phyloP scores from a whole-genome alignment of 2,797 vertebrate genomes.

The Spinibarbus caldwelli region DNA sequence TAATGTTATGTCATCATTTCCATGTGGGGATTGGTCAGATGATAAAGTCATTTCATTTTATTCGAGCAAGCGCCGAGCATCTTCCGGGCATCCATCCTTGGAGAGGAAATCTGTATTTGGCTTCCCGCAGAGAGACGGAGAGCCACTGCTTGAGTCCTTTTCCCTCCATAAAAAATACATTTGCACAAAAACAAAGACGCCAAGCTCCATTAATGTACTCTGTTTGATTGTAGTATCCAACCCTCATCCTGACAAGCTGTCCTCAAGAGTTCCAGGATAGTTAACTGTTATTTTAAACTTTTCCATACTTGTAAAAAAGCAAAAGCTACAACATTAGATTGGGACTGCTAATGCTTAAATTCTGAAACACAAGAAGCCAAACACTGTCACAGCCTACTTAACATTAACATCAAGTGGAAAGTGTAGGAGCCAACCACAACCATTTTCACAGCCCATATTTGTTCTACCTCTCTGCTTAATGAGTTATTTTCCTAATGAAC shows the following conservation, averaged over 20 bases:
- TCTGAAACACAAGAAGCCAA: background rate
- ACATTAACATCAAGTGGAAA: background rate
- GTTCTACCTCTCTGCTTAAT: conserved; percentile 22
- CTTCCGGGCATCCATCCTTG: conserved; percentile 7
- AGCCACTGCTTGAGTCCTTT: conserved; percentile 74
- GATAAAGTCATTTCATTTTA: background rate
- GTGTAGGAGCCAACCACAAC: conserved; percentile 2
- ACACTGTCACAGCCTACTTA: background rate
- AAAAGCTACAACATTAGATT: background rate
- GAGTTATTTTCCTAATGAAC: background rate
- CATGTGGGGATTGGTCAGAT: background rate
- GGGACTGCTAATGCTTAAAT: background rate
- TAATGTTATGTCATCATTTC: conserved; percentile 1
- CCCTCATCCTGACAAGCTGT: conserved; percentile 5
- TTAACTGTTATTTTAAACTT: background rate
- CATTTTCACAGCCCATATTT: conserved; percentile 1
- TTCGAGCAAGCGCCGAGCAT: background rate
- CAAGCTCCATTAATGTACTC: conserved; percentile 71
- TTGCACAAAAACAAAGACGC: conserved; percentile 68
- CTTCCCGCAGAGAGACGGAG: conserved; percentile 75
- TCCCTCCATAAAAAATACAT: conserved; percentile 72
- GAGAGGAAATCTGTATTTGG: conserved; percentile 74
- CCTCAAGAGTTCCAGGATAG: background rate
- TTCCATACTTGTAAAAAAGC: background rate
- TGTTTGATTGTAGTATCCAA: conserved; percentile 31